phyloP scores from a whole-genome alignment of 1,140 invertebrate species.

The Drosophila rhopaloa region DNA sequence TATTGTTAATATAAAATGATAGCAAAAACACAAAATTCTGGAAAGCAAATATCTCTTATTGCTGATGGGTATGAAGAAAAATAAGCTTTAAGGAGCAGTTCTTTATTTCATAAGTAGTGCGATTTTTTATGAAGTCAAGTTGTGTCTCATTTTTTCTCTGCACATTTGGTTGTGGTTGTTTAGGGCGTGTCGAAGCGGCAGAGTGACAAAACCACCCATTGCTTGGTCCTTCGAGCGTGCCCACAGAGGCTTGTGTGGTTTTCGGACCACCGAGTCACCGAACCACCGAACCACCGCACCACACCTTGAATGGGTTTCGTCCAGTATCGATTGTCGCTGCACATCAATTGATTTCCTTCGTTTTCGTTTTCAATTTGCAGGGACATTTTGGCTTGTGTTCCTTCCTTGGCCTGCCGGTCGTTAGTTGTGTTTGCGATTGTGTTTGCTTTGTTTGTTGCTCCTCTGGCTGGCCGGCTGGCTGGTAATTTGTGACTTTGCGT shows the following conservation, averaged over 20 bases:
- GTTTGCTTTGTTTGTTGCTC: constrained; percentile 22
- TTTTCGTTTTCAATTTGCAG: constrained; percentile 75
- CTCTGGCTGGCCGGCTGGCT: constrained; percentile 11
- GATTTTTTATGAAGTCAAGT: neutral
- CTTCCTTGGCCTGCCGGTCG: constrained; percentile 37
- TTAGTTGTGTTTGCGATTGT: constrained; percentile 35
- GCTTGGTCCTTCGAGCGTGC: constrained; percentile 50
- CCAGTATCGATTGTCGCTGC: constrained; percentile 71
- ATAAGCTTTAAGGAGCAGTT: neutral
- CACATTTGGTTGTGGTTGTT: constrained; percentile 28
- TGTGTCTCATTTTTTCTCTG: constrained; percentile 6
- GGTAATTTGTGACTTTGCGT: constrained; percentile 73
- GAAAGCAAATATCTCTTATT: too few relatives aligned
- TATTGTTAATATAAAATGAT: too few relatives aligned
- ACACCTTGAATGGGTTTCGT: constrained; percentile 39
- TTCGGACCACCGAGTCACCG: constrained; percentile 10
- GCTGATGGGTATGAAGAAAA: too few relatives aligned
- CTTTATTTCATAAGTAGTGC: neutral
- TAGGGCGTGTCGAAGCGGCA: constrained; percentile 43
- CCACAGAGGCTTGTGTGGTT: constrained; percentile 56
- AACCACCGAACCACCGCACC: constrained; percentile 7
- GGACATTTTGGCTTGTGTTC: constrained; percentile 59
- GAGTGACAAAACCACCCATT: constrained; percentile 33
- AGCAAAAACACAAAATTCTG: too few relatives aligned
- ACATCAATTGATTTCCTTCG: constrained; percentile 76